phyloP scores from a whole-genome alignment of 2,888 invertebrate genomes.

The Thymelicus lineola region DNA sequence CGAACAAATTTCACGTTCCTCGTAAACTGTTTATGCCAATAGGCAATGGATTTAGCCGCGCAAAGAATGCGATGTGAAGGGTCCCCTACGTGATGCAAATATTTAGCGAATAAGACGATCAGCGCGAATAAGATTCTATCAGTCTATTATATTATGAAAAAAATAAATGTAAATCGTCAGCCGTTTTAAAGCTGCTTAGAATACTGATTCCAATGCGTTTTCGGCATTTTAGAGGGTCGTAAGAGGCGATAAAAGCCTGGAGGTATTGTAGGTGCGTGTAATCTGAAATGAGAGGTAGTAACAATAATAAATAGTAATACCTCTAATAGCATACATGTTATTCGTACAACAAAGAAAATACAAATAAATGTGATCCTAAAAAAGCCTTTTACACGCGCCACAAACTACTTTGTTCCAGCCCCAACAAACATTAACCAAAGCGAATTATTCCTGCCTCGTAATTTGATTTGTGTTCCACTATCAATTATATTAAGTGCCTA shows the following conservation, averaged over 20 bases:
- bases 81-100: slow-evolving; percentile 11
- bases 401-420: slow-evolving; percentile 9
- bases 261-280: no score
- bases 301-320: not conserved
- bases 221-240: no score
- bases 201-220: no score
- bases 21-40: slow-evolving; percentile 18
- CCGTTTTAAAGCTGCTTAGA: no score
- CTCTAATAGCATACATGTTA: not conserved
- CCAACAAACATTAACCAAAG: slow-evolving; percentile 28
- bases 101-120: slow-evolving; percentile 9
- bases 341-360: not conserved
- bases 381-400: not conserved
- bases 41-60: slow-evolving; percentile 15
- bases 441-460: slow-evolving; percentile 26
- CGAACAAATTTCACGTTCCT: slow-evolving; percentile 13
- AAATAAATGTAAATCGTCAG: not conserved
- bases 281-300: no score
- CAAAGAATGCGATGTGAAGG: not conserved
- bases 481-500: slow-evolving; percentile 34
- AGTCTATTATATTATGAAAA: not conserved
- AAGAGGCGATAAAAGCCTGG: no score
- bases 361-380: not conserved
- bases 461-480: slow-evolving; percentile 32
- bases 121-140: slow-evolving; percentile 1